These are phyloP conservation scores for Thera britannica DNA, from an alignment of 2,888 invertebrate species.

Conservation along the genomic window DNA sequence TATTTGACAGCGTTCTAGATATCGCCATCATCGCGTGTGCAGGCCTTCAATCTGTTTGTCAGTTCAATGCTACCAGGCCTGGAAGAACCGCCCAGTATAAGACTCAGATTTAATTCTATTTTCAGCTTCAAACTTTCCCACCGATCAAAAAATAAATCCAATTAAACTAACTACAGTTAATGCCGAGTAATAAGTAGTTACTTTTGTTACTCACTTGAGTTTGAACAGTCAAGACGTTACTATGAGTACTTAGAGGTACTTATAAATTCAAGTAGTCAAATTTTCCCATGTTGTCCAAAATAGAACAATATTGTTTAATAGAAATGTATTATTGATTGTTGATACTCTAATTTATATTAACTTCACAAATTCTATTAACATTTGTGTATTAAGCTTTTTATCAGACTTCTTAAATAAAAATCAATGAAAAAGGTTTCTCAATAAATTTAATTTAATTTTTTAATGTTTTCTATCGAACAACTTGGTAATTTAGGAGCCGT, in stretches of 20 bases:
- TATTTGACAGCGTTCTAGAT: too few relatives aligned
- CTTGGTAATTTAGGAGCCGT: too few relatives aligned
- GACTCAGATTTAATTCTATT: slow-evolving; percentile 39
- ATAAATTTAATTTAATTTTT: too few relatives aligned
- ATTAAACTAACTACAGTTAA: slow-evolving; percentile 49
- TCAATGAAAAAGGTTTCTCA: too few relatives aligned
- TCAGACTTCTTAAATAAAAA: too few relatives aligned
- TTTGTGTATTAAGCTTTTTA: too few relatives aligned
- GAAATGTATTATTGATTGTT: background rate
- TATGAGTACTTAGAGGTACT: slow-evolving; percentile 24
- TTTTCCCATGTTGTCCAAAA: slow-evolving; percentile 58
- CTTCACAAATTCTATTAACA: background rate
- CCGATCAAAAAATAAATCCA: slow-evolving; percentile 52
- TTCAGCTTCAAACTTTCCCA: slow-evolving; percentile 50
- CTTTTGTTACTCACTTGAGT: slow-evolving; percentile 40
- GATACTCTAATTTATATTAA: background rate
- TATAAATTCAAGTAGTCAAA: slow-evolving; percentile 48
- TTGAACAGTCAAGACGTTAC: slow-evolving; percentile 34
- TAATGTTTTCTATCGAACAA: too few relatives aligned
- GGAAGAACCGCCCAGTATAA: too few relatives aligned
- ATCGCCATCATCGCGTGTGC: too few relatives aligned
- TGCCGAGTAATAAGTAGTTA: slow-evolving; percentile 32
- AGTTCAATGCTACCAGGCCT: too few relatives aligned
- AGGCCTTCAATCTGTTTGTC: too few relatives aligned
- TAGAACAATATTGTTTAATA: slow-evolving; percentile 39